phyloP scores from a whole-genome alignment of 1,140 invertebrate genomes.

The fruit fly (Drosophila melanogaster) region DNA sequence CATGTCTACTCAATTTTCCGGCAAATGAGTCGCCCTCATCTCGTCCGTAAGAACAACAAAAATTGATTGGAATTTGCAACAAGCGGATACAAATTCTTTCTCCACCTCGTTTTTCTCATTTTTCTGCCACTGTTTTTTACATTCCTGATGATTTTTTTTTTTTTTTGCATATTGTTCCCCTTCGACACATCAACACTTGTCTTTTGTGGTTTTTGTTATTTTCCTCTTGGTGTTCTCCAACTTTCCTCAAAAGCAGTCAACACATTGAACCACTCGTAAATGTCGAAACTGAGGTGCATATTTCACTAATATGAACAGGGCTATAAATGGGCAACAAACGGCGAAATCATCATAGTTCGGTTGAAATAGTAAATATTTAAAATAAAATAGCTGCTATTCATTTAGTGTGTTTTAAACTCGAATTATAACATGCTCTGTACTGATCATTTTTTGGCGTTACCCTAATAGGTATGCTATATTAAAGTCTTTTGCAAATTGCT shows the following conservation, averaged over 20 bases:
- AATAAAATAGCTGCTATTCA: no score
- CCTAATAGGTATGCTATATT: conserved; percentile 16
- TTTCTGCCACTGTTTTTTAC: conserved; percentile 21
- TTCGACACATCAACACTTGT: conserved; percentile 64
- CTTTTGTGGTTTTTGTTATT: conserved; percentile 59
- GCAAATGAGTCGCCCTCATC: conserved; percentile 67
- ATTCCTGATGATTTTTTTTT: conserved; percentile 3
- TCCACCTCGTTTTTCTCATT: conserved; percentile 19
- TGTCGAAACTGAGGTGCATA: conserved; percentile 30
- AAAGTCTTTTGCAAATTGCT: conserved; percentile 33
- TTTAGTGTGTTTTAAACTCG: background rate
- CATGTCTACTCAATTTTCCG: conserved; percentile 82
- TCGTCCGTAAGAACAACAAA: conserved; percentile 50
- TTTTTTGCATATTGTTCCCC: conserved; percentile 14
- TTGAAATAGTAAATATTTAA: no score
- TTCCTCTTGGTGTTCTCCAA: conserved; percentile 7
- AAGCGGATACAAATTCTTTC: conserved; percentile 61
- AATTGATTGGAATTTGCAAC: conserved; percentile 81
- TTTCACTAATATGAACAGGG: no score
- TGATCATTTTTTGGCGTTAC: background rate
- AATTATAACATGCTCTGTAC: background rate
- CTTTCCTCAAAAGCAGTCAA: background rate
- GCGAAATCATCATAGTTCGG: background rate
- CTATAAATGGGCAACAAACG: no score
- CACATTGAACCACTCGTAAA: conserved; percentile 40